Percentiles rank a stretch among this genome's conserved stretches.
Evolutionary conservation across 2,888 invertebrate genomes (phyloP).

Genomic region (Rhingia campestris): DNA sequence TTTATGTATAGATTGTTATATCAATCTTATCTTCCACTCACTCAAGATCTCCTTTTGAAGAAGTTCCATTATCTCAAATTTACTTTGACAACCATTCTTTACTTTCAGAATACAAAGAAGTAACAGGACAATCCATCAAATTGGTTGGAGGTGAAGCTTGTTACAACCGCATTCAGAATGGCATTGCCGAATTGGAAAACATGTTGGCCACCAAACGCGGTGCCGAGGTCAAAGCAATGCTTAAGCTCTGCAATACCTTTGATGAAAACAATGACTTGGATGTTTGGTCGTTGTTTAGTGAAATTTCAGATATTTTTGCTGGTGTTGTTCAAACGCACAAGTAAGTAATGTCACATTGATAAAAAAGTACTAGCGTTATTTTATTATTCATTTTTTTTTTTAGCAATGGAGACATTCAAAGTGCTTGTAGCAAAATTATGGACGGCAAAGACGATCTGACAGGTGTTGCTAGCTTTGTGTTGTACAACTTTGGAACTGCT

Average conservation of each 20-base stretch:
- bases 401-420: slow-evolving; percentile 76
- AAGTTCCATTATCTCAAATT: neutral
- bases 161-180: slow-evolving; percentile 80
- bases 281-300: slow-evolving; percentile 79
- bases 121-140: slow-evolving; percentile 78
- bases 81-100: neutral
- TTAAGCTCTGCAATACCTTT: slow-evolving; percentile 80
- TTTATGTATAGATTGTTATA: too few species aligned
- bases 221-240: slow-evolving; percentile 78
- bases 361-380: neutral
- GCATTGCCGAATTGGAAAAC: slow-evolving; percentile 78
- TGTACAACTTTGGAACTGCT: slow-evolving; percentile 63
- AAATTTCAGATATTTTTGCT: slow-evolving; percentile 79
- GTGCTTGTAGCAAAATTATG: slow-evolving; percentile 76
- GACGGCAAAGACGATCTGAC: slow-evolving; percentile 76
- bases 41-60: too few species aligned
- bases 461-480: slow-evolving; percentile 77
- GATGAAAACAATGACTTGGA: slow-evolving; percentile 79
- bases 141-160: slow-evolving; percentile 80
- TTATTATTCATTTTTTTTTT: neutral
- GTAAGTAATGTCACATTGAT: slow-evolving; percentile 72
- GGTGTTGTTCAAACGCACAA: slow-evolving; percentile 79
- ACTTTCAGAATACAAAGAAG: slow-evolving; percentile 80
- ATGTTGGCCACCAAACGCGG: slow-evolving; percentile 77
- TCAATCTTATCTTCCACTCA: too few species aligned